These are phyloP conservation scores for Prunella fulvescens DNA, from an alignment of 2,113 vertebrate genomes.

Conservation along the genomic window DNA sequence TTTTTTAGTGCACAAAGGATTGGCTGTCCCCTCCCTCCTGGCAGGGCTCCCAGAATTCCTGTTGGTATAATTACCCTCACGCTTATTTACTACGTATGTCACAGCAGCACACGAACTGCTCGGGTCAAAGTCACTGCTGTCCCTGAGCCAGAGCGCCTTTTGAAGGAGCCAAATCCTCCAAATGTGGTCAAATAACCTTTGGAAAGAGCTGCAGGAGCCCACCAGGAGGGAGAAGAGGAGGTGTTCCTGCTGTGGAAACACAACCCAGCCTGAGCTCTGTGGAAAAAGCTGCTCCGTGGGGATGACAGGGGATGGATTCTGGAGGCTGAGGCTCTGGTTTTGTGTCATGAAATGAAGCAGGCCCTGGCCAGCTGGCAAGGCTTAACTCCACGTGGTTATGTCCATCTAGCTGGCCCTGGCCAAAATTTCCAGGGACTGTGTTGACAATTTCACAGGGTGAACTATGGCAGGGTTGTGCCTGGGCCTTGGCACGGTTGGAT, in stretches of 20 bases:
- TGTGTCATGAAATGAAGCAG: not conserved
- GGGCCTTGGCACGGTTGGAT: not conserved
- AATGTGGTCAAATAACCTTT: not conserved
- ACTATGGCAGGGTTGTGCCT: rapidly evolving
- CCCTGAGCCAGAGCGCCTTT: not conserved
- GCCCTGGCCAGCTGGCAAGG: not conserved
- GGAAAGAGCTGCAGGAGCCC: not conserved
- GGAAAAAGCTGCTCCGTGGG: not conserved
- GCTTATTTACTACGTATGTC: constrained; percentile 47
- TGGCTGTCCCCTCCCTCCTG: constrained; percentile 5
- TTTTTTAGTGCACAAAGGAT: not conserved
- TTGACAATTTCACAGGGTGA: not conserved
- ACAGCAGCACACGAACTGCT: not conserved
- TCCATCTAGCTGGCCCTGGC: not conserved
- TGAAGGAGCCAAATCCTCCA: not conserved
- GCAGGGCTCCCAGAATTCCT: constrained; percentile 48
- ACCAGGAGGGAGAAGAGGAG: not conserved
- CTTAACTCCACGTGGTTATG: rapidly evolving
- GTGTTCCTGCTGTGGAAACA: not conserved
- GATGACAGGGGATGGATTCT: not conserved
- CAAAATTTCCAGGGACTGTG: not conserved
- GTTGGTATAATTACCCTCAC: constrained; percentile 33
- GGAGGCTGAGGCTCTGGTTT: not conserved
- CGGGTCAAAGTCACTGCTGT: not conserved
- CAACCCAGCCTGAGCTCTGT: not conserved